Percentiles rank a stretch among this genome's conserved stretches.
phyloP scores from a whole-genome alignment of 2,113 vertebrate species.

The Perca schrenkii region DNA sequence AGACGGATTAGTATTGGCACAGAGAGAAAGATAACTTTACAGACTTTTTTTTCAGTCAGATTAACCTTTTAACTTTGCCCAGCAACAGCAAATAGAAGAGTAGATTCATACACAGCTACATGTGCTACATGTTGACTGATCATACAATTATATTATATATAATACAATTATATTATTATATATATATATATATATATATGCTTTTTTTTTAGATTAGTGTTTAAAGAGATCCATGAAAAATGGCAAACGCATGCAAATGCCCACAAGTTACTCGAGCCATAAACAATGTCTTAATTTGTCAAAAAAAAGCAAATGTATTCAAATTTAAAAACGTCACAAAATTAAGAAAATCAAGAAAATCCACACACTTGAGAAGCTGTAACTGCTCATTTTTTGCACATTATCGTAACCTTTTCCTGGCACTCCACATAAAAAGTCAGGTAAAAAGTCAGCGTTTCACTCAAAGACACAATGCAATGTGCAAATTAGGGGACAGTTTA shows the following conservation, averaged over 20 bases:
- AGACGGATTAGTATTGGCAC: slow-evolving; percentile 48
- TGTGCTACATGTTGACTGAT: background rate
- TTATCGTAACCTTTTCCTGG: background rate
- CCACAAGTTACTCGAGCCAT: background rate
- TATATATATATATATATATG: no score
- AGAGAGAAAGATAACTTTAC: slow-evolving; percentile 45
- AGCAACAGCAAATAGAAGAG: background rate
- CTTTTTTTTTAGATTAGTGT: background rate
- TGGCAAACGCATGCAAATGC: background rate
- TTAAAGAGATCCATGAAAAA: background rate
- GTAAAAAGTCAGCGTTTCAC: background rate
- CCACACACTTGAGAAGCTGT: background rate
- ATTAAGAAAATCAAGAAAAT: background rate
- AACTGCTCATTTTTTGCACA: background rate
- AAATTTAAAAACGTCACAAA: background rate
- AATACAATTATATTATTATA: background rate
- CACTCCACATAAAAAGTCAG: background rate
- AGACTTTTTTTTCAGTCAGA: slow-evolving; percentile 15
- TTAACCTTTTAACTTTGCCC: slow-evolving; percentile 6
- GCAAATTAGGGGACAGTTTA: background rate
- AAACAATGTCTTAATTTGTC: no score
- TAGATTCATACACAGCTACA: background rate
- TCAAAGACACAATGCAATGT: background rate
- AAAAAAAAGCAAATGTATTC: background rate
- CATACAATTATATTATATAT: background rate